A percentile compares a stretch with the other conserved stretches of the same genome.
Evolutionary conservation across 1,140 invertebrate species (phyloP).

Genomic region (Phortica variegata): DNA sequence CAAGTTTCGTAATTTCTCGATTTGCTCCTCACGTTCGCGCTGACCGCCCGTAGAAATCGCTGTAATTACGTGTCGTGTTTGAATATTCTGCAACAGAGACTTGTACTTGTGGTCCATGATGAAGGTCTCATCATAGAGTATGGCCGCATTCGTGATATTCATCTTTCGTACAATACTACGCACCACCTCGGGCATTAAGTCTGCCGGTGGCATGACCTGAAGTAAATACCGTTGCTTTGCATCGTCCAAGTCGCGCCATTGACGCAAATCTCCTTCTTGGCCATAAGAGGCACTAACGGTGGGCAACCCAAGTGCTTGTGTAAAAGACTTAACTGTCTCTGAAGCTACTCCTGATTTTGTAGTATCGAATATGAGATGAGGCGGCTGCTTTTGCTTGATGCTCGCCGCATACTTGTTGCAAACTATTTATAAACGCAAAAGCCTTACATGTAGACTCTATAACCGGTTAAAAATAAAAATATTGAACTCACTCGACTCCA

Average conservation of each 20-base stretch:
- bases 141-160: constrained; percentile 87
- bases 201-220: constrained; percentile 78
- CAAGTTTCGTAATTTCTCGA: constrained; percentile 71
- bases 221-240: constrained; percentile 72
- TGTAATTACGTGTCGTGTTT: constrained; percentile 81
- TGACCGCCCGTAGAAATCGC: constrained; percentile 62
- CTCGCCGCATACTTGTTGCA: constrained; percentile 70
- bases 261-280: constrained; percentile 74
- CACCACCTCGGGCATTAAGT: constrained; percentile 78
- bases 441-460: not conserved
- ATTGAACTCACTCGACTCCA: constrained; percentile 63
- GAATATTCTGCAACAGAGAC: constrained; percentile 81
- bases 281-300: constrained; percentile 83
- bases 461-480: not conserved
- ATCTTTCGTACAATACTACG: constrained; percentile 75
- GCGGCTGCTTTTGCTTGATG: constrained; percentile 63
- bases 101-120: constrained; percentile 93
- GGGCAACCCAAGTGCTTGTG: constrained; percentile 73
- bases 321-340: constrained; percentile 81
- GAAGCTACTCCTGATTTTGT: constrained; percentile 75
- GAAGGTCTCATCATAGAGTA: constrained; percentile 84
- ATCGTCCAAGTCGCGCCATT: constrained; percentile 71
- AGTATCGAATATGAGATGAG: constrained; percentile 77
- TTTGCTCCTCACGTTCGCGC: constrained; percentile 63
- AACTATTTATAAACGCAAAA: too few species aligned